phyloP scores from a whole-genome alignment of 2,888 invertebrate species.

The Ramazzottius varieornatus region DNA sequence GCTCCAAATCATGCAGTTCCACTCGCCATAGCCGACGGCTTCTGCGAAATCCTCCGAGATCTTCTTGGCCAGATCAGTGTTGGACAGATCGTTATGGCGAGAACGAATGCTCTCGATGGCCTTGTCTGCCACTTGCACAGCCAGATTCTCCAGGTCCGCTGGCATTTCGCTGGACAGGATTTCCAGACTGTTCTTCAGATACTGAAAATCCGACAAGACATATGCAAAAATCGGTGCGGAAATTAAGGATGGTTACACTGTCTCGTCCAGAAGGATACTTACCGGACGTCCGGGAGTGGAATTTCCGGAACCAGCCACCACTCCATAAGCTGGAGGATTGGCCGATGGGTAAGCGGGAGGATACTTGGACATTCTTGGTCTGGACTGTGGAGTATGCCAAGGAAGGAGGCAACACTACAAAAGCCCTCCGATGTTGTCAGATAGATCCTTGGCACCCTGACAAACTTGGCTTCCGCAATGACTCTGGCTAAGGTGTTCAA shows the following conservation, averaged over 20 bases:
- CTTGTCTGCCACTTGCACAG: background rate
- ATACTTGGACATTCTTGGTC: background rate
- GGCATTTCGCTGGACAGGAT: background rate
- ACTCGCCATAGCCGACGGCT: background rate
- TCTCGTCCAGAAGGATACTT: too few relatives aligned
- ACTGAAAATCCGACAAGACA: background rate
- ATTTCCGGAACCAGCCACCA: background rate
- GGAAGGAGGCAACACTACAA: background rate
- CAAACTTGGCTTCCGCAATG: too few relatives aligned
- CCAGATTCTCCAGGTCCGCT: background rate
- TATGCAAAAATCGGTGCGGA: background rate
- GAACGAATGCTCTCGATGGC: background rate
- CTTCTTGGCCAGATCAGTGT: slow-evolving; percentile 2
- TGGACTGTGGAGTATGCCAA: background rate
- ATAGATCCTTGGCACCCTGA: too few relatives aligned
- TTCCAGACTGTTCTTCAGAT: slow-evolving; percentile 1
- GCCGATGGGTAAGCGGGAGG: background rate
- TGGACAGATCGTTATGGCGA: background rate
- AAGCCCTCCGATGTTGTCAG: too few relatives aligned
- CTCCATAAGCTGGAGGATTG: background rate
- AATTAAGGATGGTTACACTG: too few relatives aligned
- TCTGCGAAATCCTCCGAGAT: background rate
- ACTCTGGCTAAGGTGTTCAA: too few relatives aligned
- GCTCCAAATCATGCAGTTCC: slow-evolving; percentile 4
- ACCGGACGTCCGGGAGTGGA: background rate